Evolutionary conservation across 2,113 vertebrate genomes (phyloP), one percentile per base, ranked within the genome.

Genomic region (Rhinoderma darwinii): DNA sequence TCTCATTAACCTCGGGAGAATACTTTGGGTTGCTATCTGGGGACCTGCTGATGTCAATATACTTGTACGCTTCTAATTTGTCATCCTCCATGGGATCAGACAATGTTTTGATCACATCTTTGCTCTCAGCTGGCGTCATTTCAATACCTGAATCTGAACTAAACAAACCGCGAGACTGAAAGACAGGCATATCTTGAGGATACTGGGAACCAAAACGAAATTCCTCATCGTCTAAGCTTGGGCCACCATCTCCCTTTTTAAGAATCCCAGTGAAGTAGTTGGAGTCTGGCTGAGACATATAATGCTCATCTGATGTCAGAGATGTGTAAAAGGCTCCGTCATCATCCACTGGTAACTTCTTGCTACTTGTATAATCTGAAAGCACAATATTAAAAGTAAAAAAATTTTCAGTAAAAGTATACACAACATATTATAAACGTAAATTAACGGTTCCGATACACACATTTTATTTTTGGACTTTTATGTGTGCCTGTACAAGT

Each of bases 31-130:
- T 93, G 43, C 75, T 91, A 80, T 97, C 96, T 88, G 96, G 96
- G 12, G 96, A 92, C 70, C 95, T 95, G 84, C 96, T 95, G 88
- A 99, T 97, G 90, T 99, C 97, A 94, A 99, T 99, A 93, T 99
- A 99, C 93, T 97, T 99, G 91, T 95, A 98, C 84, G 93, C 92
- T 89, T 98, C 97, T 44, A 91, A 93, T 93, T 98, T 98, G 91
- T 97, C 95, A 32, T 94, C 94, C 85, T 94, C 92, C 68, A 93
- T 90, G 66, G 95, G 93, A 43, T 94, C 94, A 5, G 90, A 93
- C 89, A 97, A 92, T 83, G 94, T 96, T 93, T 95, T 96, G 35
- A 95, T 92, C 14, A 95, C 91, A 61, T 98, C 96, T 0, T 89
- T 87, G 68, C 93, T 92, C 88, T 96, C 96, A 83, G 95, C 94